A percentile compares a stretch with the other conserved stretches of the same genome.
phyloP scores from a whole-genome alignment of 2,797 vertebrate genomes.

The Malurus leucopterus region DNA sequence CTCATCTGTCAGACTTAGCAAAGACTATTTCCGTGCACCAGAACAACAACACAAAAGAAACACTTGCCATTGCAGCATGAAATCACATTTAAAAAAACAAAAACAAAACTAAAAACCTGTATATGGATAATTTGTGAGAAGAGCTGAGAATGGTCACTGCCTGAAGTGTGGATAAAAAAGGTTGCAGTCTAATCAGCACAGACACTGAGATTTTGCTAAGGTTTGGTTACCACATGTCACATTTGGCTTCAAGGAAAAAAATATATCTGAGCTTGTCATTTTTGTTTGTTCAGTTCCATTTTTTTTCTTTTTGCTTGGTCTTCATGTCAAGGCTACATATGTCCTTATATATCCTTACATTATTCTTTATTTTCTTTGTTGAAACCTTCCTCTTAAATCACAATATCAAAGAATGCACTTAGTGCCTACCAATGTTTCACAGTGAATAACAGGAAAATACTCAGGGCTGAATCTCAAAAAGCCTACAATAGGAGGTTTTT shows the following conservation, averaged over 20 bases:
- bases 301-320: background rate
- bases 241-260: background rate
- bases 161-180: conserved; percentile 26
- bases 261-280: background rate
- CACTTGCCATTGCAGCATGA: background rate
- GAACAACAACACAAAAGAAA: background rate
- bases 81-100: conserved; percentile 13
- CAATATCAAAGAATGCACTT: background rate
- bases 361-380: background rate
- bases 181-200: background rate
- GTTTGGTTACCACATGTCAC: background rate
- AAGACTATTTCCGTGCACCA: background rate
- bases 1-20: background rate
- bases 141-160: background rate
- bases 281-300: background rate
- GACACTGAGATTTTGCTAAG: conserved; percentile 32
- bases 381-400: background rate
- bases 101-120: background rate
- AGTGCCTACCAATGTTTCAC: background rate
- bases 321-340: background rate
- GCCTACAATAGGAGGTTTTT: background rate
- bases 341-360: background rate
- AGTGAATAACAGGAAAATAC: background rate
- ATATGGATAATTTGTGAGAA: conserved; percentile 12
- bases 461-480: background rate